Base-by-base conservation (phyloP, 35 echinoderm and acorn worm genomes). In the Eucidaris tribuloides region DNA sequence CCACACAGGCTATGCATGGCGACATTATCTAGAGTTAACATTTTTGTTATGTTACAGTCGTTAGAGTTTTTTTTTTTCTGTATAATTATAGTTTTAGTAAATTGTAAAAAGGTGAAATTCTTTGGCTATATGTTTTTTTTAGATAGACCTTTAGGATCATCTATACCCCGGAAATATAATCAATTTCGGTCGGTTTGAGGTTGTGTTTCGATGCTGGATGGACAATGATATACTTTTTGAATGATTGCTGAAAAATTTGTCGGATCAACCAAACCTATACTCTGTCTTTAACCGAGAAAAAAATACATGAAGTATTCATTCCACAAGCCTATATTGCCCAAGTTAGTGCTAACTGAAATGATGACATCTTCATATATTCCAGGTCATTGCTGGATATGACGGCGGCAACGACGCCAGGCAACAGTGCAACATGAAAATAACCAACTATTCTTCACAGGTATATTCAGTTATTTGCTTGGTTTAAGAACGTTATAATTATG, bases 311-410 rank as follows among this genome's bases (percentile, higher is more conserved):
- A 25, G 7, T 60, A 25, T 60, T 20, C 17, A 25, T 5, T 60
- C n/a, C n/a, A n/a, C n/a, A 4, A 68, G 5, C 20, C 2, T 19
- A 7, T 25, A 68, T 25, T 32, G 11, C 2, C 38, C 7, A 33
- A 27, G 31, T 24, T 64, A 37, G 38, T 7, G 24, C 22, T 3
- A 59, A 28, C 6, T 46, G 39, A 46, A 37, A 41, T 36, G 22
- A 15, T 66, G 19, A 46, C 7, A n/a, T 40, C 54, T 40, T 3
- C 14, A 45, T 15, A 3, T 3, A 1, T 46, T 50, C 20, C 32
- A 93, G 91, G 91, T 83, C 20, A 61, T 93, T 39, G 79, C 91
- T 28, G 91, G 91, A 1, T 87, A 93, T 68, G 91, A 93, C 39
- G 42, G 83, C 52, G 84, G 91, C 0, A 29, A 83, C 2, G 91